Evolutionary conservation across 2,888 invertebrate genomes (phyloP), one percentile per base, ranked within the genome.

Genomic region (Apotomis turbidana): DNA sequence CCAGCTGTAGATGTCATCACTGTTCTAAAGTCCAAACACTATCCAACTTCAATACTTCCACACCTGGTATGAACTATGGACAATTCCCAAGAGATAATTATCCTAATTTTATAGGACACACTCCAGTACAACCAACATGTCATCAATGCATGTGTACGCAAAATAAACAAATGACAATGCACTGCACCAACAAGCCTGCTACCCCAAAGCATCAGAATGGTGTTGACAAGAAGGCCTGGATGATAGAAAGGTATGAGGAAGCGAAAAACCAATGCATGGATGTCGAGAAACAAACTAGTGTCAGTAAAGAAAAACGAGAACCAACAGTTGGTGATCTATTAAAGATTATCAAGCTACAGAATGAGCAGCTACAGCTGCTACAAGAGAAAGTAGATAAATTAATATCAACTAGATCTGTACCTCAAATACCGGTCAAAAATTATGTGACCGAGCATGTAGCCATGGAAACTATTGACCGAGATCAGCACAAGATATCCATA

Each of bases 311-410:
- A 61, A 91, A 89, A 78, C 82, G 89, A 70, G 94, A 95, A 79
- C 94, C 95, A 9, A 94, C 94, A 36, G 93, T 94, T 36, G 89
- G 91, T 70, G 95, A 96, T 80, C 85, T 96, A 67, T 91, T 95
- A 74, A 94, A 95, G 82, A 94, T 96, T 73, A 95, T 96, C 58
- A 94, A 95, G 81, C 90, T 94, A 70, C 96, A 96, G 84, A 96
- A 95, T 86, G 95, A 96, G 77, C 96, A 96, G 80, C 86, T 96
- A 41, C 93, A 95, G 79, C 79, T 94, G 68, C 84, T 96, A 46
- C 96, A 96, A 82, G 94, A 94, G 70, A 95, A 96, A 85, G 94
- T 96, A 0, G 94, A 95, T 75, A 94, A 93, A 76, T 88, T 96
- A 74, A 89, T 93, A 71, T 80, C 85, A 6, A 75, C 78, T 1